Evolutionary conservation across 2,888 invertebrate species (phyloP), one percentile per base, ranked within the genome.

Genomic region (Xestobium rufovillosum): DNA sequence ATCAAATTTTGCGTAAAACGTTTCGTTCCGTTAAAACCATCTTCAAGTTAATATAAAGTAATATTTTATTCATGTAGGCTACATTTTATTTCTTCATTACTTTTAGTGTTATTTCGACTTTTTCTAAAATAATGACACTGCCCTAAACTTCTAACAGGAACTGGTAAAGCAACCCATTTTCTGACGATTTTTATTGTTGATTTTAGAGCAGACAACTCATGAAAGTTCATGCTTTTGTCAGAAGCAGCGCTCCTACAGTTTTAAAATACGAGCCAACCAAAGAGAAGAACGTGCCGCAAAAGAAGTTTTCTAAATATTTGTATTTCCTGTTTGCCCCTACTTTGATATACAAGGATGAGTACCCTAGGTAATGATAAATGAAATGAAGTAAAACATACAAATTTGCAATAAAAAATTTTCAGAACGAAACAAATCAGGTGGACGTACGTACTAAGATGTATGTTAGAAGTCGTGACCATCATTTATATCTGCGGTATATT

Each of bases 241-340:
- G 85, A 34, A 79, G 76, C 36, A 85, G 83, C 53, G 72, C 71
- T 0, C 72, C 78, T 0, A 70, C 76, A 37, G 77, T 79, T 36
- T 48, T 76, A 14, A 49, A 63, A 0, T 70, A 67, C 36, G 74
- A 76, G 50, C 49, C 58, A 1, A 70, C 72, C 41, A 43, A 42
- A 2, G 56, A 53, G 9, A 36, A 59, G 19, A 26, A 35, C 2
- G 44, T 55, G n/a, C 66, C 76, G 2, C 51, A 74, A 25, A 78
- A 90, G 0, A 68, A 73, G 6, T 80, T 91, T 57, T 71, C 73
- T 0, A 77, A 83, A 44, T 92, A 80, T 60, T 50, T 88, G 0
- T 92, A 89, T 59, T 94, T 86, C 59, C 66, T 90, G 33, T 91
- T 91, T 61, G 88, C 83, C 0, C 94, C 94, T 3, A 91, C 92